phyloP scores from a whole-genome alignment of 1,140 invertebrate genomes.

The Meloidogyne hapla region DNA sequence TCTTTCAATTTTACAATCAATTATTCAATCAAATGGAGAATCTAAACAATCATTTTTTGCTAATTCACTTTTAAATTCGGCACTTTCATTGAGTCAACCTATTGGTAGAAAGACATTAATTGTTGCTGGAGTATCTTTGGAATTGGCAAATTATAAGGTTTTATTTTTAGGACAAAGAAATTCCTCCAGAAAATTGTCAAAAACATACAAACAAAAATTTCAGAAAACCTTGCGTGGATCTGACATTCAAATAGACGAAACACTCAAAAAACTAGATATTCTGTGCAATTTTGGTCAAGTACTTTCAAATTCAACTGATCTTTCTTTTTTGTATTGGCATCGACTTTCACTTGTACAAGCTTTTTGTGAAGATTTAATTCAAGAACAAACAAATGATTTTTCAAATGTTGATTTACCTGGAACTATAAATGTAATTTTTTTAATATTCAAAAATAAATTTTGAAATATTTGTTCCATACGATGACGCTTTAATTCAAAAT shows the following conservation, averaged over 20 bases:
- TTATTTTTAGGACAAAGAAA: slow-evolving; percentile 64
- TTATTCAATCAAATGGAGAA: slow-evolving; percentile 51
- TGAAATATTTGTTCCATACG: neutral
- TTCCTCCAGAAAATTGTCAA: slow-evolving; percentile 44
- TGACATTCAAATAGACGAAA: slow-evolving; percentile 65
- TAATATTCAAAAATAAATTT: neutral
- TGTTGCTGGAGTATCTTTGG: slow-evolving; percentile 64
- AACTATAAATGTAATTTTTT: neutral
- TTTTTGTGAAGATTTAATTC: slow-evolving; percentile 75
- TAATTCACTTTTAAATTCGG: slow-evolving; percentile 62
- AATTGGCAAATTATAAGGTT: slow-evolving; percentile 54
- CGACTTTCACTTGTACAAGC: slow-evolving; percentile 73
- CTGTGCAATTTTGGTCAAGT: slow-evolving; percentile 54
- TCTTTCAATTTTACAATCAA: slow-evolving; percentile 36
- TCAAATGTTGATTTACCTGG: neutral
- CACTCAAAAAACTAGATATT: slow-evolving; percentile 71
- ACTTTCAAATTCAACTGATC: slow-evolving; percentile 72
- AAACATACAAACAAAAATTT: too few relatives aligned
- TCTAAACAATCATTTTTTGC: slow-evolving; percentile 71
- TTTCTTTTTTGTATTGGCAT: slow-evolving; percentile 80
- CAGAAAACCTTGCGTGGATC: neutral
- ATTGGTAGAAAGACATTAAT: slow-evolving; percentile 68
- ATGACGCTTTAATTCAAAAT: too few relatives aligned
- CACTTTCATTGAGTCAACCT: slow-evolving; percentile 68
- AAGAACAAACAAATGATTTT: slow-evolving; percentile 66